Evolutionary conservation across 2,797 vertebrate species (phyloP).

Genomic region (Astyanax mexicanus): DNA sequence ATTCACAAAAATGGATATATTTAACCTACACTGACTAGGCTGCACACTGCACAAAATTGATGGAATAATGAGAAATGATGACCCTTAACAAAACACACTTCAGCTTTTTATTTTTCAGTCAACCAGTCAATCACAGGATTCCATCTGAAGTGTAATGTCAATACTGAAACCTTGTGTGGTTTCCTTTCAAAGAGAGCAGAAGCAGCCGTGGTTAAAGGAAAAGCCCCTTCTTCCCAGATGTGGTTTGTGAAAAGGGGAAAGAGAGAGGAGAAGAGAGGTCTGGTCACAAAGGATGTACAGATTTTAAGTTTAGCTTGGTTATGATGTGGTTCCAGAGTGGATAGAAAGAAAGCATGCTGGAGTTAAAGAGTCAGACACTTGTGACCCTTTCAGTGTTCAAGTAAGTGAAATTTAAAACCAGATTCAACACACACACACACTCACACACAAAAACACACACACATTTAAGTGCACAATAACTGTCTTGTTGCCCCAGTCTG

Average conservation of each 20-base stretch:
- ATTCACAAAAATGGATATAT: no score
- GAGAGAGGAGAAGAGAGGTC: neutral
- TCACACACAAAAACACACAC: neutral
- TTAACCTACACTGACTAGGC: no score
- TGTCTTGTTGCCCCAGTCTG: constrained; percentile 18
- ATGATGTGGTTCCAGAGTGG: constrained; percentile 27
- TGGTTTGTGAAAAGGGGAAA: constrained; percentile 38
- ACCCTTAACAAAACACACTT: neutral
- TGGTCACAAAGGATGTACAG: constrained; percentile 2
- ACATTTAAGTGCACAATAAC: constrained; percentile 34
- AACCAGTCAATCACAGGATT: neutral
- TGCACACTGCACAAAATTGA: no score
- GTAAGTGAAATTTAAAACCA: constrained; percentile 21
- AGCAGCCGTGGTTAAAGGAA: constrained; percentile 30
- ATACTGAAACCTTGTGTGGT: constrained; percentile 42
- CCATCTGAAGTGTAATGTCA: neutral
- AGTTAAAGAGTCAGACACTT: constrained; percentile 28
- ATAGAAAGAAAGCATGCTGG: neutral
- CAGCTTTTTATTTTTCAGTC: neutral
- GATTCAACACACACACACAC: neutral
- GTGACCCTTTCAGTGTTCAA: constrained; percentile 11
- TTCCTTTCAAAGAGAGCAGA: constrained; percentile 31
- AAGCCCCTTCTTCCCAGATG: constrained; percentile 1
- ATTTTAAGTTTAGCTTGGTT: constrained; percentile 23
- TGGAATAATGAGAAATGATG: no score